Base-by-base conservation (phyloP, 2,113 vertebrate species). In the Corapipo altera region DNA sequence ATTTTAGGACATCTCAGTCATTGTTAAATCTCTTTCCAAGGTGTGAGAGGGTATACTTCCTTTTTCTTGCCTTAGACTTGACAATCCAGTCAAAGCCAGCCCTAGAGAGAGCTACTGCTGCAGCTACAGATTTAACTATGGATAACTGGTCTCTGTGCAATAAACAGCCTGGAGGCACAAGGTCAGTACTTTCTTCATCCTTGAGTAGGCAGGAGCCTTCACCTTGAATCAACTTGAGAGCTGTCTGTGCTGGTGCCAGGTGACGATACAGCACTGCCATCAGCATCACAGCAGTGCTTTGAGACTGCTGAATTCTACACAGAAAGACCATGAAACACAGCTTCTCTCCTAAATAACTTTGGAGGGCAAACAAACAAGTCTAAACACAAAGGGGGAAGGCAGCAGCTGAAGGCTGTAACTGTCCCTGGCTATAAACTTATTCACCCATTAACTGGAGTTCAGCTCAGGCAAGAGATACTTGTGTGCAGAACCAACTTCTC, bases 211-310 rank as follows among this genome's bases (percentile, higher is more conserved):
- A 85, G 58, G 13, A 91, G 41, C 44, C 44, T 85, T 93, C 78
- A 67, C 32, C 66, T 67, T 52, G 23, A 70, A 89, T 37, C 26
- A 30, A 5, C 59, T 19, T 49, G 59, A 73, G 72, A 66, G 57
- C 46, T 75, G 39, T 43, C 51, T 79, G 51, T 12, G 2, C 51
- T 27, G 22, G 9, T 79, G 66, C 57, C 52, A 78, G 28, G 55
- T 64, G 66, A 70, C 0, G 4, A 1, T 2, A 14, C 4, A 49
- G 13, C 17, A 1, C 51, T 52, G 23, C 52, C 64, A 43, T 1
- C 33, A 59, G 35, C 71, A 22, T 8, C 57, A 39, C 59, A 64
- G 35, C 48, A 66, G 39, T 0, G 0, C 18, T 46, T 22, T 10
- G 62, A 33, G 64, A 59, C 26, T 66, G 32, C 15, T 77, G 52